Conservation (phyloP, 2,113 vertebrate species). For the Myotis lucifugus region DNA sequence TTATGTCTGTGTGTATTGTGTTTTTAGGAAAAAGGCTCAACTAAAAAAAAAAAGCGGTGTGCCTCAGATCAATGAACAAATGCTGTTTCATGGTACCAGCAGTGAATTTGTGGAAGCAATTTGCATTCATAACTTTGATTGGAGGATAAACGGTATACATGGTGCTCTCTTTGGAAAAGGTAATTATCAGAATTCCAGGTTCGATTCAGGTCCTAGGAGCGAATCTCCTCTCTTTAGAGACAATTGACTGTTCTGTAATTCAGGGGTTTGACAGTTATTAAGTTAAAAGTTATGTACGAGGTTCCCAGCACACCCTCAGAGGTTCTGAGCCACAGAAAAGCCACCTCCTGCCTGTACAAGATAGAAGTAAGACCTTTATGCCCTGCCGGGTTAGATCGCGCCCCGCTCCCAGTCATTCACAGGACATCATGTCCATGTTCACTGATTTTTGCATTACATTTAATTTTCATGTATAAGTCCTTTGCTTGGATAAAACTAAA, state of each 20-base stretch:
- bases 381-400: background rate
- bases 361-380: background rate
- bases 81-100: conserved; percentile 98
- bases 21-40: conserved; percentile 94
- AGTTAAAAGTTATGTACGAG: background rate
- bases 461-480: background rate
- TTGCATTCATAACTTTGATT: conserved; percentile 98
- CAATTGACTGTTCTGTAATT: background rate
- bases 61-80: conserved; percentile 92
- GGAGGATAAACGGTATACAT: conserved; percentile 96
- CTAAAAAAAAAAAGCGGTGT: conserved; percentile 93
- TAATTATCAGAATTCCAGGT: conserved; percentile 70
- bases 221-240: background rate
- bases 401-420: background rate
- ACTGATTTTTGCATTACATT: background rate
- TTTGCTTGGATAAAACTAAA: background rate
- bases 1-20: conserved; percentile 45
- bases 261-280: background rate
- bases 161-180: conserved; percentile 97
- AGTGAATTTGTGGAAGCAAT: conserved; percentile 96
- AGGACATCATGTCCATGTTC: background rate
- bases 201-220: background rate
- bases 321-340: background rate
- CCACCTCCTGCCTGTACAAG: background rate
- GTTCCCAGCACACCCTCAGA: background rate